A percentile compares a stretch with the other conserved stretches of the same genome.
Evolutionary conservation across 2,113 vertebrate species (phyloP).

Genomic region (Ammodytes marinus): DNA sequence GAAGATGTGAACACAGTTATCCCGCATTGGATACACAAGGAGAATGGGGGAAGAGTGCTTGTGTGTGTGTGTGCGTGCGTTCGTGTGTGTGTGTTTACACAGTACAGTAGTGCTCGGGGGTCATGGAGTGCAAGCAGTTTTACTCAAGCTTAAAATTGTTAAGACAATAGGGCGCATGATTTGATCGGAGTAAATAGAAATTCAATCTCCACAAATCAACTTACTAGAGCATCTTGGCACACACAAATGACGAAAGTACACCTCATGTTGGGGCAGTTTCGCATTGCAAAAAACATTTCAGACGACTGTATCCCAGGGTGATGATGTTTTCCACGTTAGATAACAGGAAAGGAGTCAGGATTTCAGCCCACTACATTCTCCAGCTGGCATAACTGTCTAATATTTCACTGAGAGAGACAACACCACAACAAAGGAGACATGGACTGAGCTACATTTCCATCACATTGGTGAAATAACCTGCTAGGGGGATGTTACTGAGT

Average conservation of each 20-base stretch:
- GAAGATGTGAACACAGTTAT: slow-evolving; percentile 37
- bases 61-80: not conserved
- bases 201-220: not conserved
- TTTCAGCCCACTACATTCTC: not conserved
- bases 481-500: not conserved
- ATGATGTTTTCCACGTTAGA: not conserved
- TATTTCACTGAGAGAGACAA: not conserved
- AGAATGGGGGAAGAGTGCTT: not conserved
- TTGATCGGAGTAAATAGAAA: not conserved
- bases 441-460: not conserved
- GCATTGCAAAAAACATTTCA: not conserved
- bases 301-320: not conserved
- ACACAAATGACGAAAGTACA: slow-evolving; percentile 9
- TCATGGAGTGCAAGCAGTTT: slow-evolving; percentile 3
- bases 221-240: not conserved
- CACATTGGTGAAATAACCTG: not conserved
- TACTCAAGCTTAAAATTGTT: not conserved
- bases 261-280: slow-evolving; percentile 4
- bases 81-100: slow-evolving; percentile 7
- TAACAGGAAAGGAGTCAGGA: not conserved
- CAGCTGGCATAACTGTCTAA: not conserved
- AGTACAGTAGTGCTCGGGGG: not conserved
- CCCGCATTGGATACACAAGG: slow-evolving; percentile 15
- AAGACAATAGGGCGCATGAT: not conserved
- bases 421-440: not conserved